phyloP scores from a whole-genome alignment of 2,113 vertebrate genomes.

The Excalfactoria chinensis region DNA sequence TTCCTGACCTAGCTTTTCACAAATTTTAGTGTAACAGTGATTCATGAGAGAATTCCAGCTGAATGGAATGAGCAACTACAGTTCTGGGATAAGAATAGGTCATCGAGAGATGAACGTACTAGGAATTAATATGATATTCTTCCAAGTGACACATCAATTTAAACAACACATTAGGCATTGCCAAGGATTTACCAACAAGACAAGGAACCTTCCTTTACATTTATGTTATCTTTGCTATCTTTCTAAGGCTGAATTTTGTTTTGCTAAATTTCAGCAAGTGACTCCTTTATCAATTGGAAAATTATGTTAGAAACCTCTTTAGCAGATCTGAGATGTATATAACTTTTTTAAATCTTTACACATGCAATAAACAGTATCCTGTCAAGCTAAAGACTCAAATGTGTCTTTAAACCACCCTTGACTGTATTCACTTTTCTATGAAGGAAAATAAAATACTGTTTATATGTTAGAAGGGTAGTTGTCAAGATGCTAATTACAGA shows the following conservation, averaged over 20 bases:
- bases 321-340: not conserved
- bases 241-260: not conserved
- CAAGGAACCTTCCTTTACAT: not conserved
- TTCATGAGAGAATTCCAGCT: slow-evolving; percentile 25
- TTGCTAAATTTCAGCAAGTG: not conserved
- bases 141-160: not conserved
- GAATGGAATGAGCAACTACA: not conserved
- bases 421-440: not conserved
- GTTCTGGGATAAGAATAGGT: not conserved
- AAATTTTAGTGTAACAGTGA: not conserved
- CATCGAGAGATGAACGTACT: not conserved
- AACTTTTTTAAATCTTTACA: not conserved
- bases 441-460: not conserved
- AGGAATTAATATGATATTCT: not conserved
- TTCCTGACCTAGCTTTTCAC: slow-evolving; percentile 46
- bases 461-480: not conserved
- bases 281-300: not conserved
- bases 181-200: not conserved
- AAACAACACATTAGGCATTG: not conserved
- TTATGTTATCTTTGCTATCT: not conserved
- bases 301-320: not conserved
- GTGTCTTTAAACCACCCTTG: not conserved
- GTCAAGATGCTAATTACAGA: not conserved
- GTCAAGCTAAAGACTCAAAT: not conserved
- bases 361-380: not conserved